phyloP scores from a whole-genome alignment of 2,797 vertebrate genomes.

The Helarctos malayanus region DNA sequence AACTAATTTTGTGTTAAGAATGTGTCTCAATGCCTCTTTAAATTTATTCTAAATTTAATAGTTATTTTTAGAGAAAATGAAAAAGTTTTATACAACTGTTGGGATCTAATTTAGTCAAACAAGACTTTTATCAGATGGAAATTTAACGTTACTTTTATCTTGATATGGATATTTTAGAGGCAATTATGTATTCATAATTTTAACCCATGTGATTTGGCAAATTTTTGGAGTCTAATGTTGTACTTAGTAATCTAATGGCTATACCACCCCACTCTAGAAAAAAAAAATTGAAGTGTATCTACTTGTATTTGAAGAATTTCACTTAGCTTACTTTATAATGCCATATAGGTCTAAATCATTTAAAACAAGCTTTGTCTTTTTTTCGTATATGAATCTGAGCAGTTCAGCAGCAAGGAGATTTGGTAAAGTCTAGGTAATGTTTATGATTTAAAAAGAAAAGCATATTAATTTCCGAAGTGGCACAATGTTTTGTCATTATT shows the following conservation, averaged over 20 bases:
- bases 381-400: not conserved
- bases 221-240: not conserved
- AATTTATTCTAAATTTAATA: slow-evolving; percentile 36
- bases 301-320: slow-evolving; percentile 22
- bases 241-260: not conserved
- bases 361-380: not conserved
- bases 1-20: slow-evolving; percentile 20
- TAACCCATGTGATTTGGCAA: not conserved
- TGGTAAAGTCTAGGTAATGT: not conserved
- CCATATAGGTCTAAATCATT: not conserved
- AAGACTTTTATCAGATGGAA: slow-evolving; percentile 6
- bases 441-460: slow-evolving; percentile 22
- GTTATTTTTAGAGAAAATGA: slow-evolving; percentile 41
- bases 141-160: not conserved
- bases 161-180: not conserved
- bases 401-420: not conserved
- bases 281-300: not conserved
- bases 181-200: not conserved
- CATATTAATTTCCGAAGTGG: not conserved
- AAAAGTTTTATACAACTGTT: not conserved
- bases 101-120: not conserved
- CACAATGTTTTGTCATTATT: not conserved
- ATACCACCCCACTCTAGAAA: not conserved
- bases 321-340: slow-evolving; percentile 6
- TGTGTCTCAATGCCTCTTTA: not conserved